These are phyloP conservation scores for Podocnemis expansa DNA, from an alignment of 2,113 vertebrate species.

Conservation along the genomic window DNA sequence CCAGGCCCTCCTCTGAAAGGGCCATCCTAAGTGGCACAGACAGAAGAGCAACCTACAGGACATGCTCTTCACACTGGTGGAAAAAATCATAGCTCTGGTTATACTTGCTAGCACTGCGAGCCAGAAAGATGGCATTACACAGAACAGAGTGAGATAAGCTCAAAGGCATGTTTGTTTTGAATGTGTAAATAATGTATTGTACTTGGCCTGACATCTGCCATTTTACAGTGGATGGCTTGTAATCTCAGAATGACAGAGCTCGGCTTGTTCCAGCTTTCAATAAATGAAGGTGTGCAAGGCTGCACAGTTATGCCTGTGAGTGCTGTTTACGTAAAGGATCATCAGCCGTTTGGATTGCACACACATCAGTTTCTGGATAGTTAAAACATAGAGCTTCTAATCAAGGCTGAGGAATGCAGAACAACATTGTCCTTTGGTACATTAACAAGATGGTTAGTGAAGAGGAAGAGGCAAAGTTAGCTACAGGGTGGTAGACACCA, in stretches of 20 bases:
- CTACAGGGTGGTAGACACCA: neutral
- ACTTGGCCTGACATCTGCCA: slow-evolving; percentile 27
- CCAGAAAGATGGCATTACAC: neutral
- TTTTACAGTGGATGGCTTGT: slow-evolving; percentile 54
- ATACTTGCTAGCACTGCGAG: neutral
- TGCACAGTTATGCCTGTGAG: slow-evolving; percentile 1
- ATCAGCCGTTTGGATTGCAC: neutral
- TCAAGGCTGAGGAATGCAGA: neutral
- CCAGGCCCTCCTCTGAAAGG: neutral
- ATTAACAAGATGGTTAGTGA: neutral
- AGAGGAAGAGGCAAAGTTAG: neutral
- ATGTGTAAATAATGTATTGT: slow-evolving; percentile 44
- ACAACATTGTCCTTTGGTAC: neutral
- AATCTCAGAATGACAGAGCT: slow-evolving; percentile 23
- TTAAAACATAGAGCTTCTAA: neutral
- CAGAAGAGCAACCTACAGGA: neutral
- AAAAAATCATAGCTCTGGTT: neutral
- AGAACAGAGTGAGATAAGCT: neutral
- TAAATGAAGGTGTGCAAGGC: slow-evolving; percentile 10
- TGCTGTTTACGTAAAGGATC: neutral
- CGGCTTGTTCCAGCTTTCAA: slow-evolving; percentile 8
- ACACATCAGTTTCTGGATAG: neutral
- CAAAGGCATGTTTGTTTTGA: slow-evolving; percentile 17
- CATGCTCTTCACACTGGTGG: neutral
- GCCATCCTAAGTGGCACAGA: neutral